A percentile compares a stretch with the other conserved stretches of the same genome.
Evolutionary conservation across 2,888 invertebrate genomes (phyloP).

Genomic region (Tinea pellionella): DNA sequence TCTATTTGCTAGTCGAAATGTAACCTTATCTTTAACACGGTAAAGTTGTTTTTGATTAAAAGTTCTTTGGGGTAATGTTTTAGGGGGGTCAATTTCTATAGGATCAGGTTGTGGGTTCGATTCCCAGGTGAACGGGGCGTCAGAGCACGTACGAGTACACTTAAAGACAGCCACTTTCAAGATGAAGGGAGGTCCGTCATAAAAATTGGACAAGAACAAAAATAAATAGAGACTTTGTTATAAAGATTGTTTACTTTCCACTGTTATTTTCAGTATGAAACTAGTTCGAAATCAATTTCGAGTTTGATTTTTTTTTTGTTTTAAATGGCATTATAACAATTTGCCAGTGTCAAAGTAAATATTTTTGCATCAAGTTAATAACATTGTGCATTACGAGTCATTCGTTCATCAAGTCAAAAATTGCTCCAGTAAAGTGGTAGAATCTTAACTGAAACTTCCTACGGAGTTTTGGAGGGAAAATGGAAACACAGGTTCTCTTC

Average conservation of each 20-base stretch:
- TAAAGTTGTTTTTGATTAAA: conserved; percentile 27
- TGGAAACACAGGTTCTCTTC: too few relatives aligned
- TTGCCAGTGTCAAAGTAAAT: too few relatives aligned
- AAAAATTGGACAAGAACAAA: conserved; percentile 59
- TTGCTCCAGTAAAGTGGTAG: too few relatives aligned
- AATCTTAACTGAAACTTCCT: too few relatives aligned
- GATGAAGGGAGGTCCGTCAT: conserved; percentile 66
- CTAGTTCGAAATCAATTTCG: too few relatives aligned
- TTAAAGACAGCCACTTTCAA: conserved; percentile 60
- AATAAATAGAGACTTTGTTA: conserved; percentile 27
- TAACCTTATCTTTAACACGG: conserved; percentile 19
- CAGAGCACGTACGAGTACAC: conserved; percentile 59
- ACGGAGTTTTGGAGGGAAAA: too few relatives aligned
- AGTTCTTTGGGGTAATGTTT: conserved; percentile 23
- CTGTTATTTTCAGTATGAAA: too few relatives aligned
- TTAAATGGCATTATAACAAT: too few relatives aligned
- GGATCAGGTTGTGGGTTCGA: conserved; percentile 63
- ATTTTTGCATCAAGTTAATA: too few relatives aligned
- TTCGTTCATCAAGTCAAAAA: too few relatives aligned
- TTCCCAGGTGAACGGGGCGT: conserved; percentile 66
- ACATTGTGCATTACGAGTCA: too few relatives aligned
- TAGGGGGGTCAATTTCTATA: conserved; percentile 56
- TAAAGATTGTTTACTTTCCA: background rate
- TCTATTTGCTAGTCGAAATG: conserved; percentile 19
- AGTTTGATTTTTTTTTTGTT: too few relatives aligned